phyloP scores from a whole-genome alignment of 2,888 invertebrate genomes.

The Salticus scenicus region DNA sequence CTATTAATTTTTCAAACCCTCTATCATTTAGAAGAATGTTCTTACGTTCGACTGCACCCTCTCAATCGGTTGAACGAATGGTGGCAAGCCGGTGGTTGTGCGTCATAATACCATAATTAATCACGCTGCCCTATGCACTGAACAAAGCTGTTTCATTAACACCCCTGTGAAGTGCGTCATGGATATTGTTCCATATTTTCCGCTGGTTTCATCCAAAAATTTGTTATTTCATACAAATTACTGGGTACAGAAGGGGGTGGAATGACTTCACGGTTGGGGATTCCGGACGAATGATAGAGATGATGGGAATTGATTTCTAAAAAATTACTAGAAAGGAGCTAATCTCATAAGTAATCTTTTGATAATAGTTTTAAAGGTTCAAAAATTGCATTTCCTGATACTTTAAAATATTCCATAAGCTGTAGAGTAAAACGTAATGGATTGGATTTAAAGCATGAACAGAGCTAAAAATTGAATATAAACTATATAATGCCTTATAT shows the following conservation, averaged over 20 bases:
- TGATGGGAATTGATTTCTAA: too few species aligned
- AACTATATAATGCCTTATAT: too few species aligned
- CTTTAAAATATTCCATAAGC: too few species aligned
- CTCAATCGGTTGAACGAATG: neutral
- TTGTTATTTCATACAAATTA: conserved; percentile 4
- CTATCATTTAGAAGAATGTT: neutral
- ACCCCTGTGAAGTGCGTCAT: neutral
- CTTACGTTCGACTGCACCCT: neutral
- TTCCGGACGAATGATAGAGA: too few species aligned
- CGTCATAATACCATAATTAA: neutral
- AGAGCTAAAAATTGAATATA: too few species aligned
- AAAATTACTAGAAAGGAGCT: too few species aligned
- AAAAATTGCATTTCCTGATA: too few species aligned
- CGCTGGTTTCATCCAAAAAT: neutral
- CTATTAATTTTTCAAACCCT: neutral
- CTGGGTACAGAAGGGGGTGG: neutral
- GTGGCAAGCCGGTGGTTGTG: neutral
- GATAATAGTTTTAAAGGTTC: too few species aligned
- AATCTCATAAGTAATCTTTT: too few species aligned
- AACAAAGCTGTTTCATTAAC: conserved; percentile 8
- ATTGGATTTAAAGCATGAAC: too few species aligned
- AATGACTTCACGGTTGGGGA: neutral
- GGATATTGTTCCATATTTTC: conserved; percentile 1
- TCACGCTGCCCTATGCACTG: neutral
- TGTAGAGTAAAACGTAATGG: too few species aligned